Evolutionary conservation across 2,888 invertebrate species (phyloP).

Genomic region (Leucozona laternaria): DNA sequence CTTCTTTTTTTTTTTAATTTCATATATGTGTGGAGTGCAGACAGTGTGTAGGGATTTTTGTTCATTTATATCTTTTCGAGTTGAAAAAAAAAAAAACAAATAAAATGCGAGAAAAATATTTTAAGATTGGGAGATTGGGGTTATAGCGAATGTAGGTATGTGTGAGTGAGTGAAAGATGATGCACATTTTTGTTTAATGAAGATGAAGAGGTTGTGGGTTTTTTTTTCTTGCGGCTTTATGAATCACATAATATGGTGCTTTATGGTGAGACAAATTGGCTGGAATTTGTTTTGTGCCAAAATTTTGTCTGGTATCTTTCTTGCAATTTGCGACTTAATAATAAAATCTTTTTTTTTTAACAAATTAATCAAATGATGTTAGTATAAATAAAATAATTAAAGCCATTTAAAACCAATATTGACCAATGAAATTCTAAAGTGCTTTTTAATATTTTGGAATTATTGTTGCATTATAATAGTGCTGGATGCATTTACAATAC

Average conservation of each 20-base stretch:
- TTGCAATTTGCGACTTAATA: background rate
- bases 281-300: background rate
- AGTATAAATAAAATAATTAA: background rate
- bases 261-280: constrained; percentile 22
- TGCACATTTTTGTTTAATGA: constrained; percentile 55
- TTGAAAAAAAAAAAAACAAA: constrained; percentile 44
- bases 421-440: background rate
- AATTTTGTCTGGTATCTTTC: background rate
- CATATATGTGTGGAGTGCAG: background rate
- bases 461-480: too few relatives aligned
- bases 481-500: too few relatives aligned
- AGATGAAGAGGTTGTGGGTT: constrained; percentile 46
- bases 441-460: too few relatives aligned
- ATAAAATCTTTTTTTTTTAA: background rate
- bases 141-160: constrained; percentile 29
- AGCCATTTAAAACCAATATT: background rate
- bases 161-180: constrained; percentile 53
- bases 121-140: constrained; percentile 57
- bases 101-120: constrained; percentile 45
- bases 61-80: constrained; percentile 25
- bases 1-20: constrained; percentile 16
- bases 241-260: constrained; percentile 36
- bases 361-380: background rate
- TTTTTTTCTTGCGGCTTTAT: constrained; percentile 20
- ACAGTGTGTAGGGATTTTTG: constrained; percentile 44